Conservation (phyloP, 2,888 invertebrate species). For the Copidosoma aretas region DNA sequence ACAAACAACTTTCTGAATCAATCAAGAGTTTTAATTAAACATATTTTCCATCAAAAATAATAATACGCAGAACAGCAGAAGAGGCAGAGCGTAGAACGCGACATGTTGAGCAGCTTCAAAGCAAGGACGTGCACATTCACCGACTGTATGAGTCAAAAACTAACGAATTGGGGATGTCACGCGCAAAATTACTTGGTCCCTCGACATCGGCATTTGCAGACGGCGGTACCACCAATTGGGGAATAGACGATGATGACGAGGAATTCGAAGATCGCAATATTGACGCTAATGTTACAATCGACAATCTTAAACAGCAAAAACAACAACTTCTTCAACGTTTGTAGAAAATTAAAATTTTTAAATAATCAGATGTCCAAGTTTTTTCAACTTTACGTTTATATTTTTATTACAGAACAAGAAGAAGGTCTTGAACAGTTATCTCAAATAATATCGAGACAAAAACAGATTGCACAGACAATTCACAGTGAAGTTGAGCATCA, state of each 20-base stretch:
- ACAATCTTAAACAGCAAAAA: constrained; percentile 68
- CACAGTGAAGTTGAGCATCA: constrained; percentile 79
- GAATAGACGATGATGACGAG: constrained; percentile 59
- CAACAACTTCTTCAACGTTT: constrained; percentile 68
- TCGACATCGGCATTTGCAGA: constrained; percentile 59
- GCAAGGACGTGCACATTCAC: constrained; percentile 68
- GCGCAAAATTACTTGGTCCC: constrained; percentile 57
- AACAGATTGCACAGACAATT: constrained; percentile 76
- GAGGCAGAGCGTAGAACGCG: constrained; percentile 70
- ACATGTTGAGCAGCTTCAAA: constrained; percentile 69
- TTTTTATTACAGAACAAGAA: constrained; percentile 71
- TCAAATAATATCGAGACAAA: constrained; percentile 77
- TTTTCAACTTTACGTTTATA: neutral
- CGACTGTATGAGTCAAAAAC: constrained; percentile 64
- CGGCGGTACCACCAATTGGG: constrained; percentile 63
- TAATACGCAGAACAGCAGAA: constrained; percentile 65
- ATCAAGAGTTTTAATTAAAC: neutral
- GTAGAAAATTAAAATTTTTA: constrained; percentile 20
- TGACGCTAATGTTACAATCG: constrained; percentile 60
- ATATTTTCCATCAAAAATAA: constrained; percentile 29
- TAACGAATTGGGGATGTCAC: constrained; percentile 53
- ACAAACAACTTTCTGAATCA: neutral
- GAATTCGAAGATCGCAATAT: constrained; percentile 58
- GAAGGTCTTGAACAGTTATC: constrained; percentile 76
- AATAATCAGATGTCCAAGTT: neutral